phyloP scores from a whole-genome alignment of 2,888 invertebrate genomes.

The Morpho helenor region DNA sequence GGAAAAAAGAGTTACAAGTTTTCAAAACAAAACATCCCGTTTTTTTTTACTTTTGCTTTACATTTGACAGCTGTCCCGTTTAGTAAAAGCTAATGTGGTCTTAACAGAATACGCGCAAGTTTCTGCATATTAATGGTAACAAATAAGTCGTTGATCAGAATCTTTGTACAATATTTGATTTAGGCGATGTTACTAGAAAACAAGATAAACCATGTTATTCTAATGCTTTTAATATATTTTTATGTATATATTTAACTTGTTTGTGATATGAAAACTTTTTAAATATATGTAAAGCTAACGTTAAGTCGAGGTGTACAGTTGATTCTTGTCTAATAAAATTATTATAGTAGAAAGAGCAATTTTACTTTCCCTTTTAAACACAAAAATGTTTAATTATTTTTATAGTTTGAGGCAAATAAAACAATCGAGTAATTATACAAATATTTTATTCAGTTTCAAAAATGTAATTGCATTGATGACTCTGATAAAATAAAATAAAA shows the following conservation, averaged over 20 bases:
- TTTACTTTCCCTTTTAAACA: constrained; percentile 11
- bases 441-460: constrained; percentile 37
- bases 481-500: constrained; percentile 54
- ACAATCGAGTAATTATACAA: constrained; percentile 31
- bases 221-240: constrained; percentile 8
- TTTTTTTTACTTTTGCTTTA: no score
- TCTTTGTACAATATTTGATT: constrained; percentile 1
- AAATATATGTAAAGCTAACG: constrained; percentile 33
- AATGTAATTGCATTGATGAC: constrained; percentile 47
- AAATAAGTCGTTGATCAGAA: background rate
- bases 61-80: no score
- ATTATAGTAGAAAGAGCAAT: constrained; percentile 29
- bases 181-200: background rate
- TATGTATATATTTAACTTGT: constrained; percentile 9
- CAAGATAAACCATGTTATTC: background rate
- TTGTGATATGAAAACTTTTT: constrained; percentile 29
- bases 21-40: no score
- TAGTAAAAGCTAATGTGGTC: no score
- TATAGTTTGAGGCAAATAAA: constrained; percentile 5
- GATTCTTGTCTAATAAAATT: constrained; percentile 35
- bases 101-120: no score
- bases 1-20: no score
- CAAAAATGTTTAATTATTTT: no score
- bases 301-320: constrained; percentile 37
- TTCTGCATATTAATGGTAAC: no score